Evolutionary conservation across 2,888 invertebrate genomes (phyloP).

Genomic region (Lacanobia wlatinum): DNA sequence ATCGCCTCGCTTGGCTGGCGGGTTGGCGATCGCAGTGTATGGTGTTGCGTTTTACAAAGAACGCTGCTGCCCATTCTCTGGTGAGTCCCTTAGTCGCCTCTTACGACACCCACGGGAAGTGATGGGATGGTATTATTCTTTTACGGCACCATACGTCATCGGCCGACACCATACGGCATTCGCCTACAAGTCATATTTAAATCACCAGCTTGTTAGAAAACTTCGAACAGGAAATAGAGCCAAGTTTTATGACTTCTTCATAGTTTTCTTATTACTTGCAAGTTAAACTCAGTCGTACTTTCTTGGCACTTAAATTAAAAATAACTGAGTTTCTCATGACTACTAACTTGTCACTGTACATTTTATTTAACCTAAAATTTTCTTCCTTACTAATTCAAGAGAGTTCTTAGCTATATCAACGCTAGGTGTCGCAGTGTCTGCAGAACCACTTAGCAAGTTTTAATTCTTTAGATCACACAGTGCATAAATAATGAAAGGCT

Average conservation of each 20-base stretch:
- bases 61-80: too few relatives aligned
- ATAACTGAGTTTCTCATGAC: slow-evolving; percentile 12
- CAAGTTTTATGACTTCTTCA: slow-evolving; percentile 35
- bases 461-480: slow-evolving; percentile 60
- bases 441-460: slow-evolving; percentile 58
- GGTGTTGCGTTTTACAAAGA: too few relatives aligned
- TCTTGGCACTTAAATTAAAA: slow-evolving; percentile 32
- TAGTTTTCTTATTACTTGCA: slow-evolving; percentile 33
- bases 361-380: slow-evolving; percentile 28
- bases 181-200: slow-evolving; percentile 10
- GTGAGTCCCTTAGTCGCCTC: too few relatives aligned
- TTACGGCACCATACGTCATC: too few relatives aligned
- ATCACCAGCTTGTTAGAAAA: slow-evolving; percentile 22
- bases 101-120: too few relatives aligned
- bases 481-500: slow-evolving; percentile 55
- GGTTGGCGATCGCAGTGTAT: too few relatives aligned
- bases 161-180: too few relatives aligned
- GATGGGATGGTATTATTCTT: too few relatives aligned
- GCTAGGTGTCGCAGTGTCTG: slow-evolving; percentile 37
- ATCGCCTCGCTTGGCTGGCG: too few relatives aligned
- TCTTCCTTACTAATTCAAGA: slow-evolving; percentile 27
- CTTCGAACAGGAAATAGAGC: not conserved
- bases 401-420: slow-evolving; percentile 8
- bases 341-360: slow-evolving; percentile 13
- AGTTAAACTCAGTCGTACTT: slow-evolving; percentile 38